Evolutionary conservation across 2,888 invertebrate genomes (phyloP).

Genomic region (Actias luna): DNA sequence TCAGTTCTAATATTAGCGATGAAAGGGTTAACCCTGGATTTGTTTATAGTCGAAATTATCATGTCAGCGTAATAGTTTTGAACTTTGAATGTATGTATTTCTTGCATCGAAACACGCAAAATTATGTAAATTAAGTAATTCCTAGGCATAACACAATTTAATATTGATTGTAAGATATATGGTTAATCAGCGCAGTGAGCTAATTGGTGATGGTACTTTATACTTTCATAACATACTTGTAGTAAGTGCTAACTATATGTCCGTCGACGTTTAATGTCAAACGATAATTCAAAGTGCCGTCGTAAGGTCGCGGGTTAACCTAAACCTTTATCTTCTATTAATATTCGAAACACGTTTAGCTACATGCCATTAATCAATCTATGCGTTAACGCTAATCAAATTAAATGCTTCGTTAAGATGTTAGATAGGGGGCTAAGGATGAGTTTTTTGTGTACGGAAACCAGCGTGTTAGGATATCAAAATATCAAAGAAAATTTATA

Average conservation of each 20-base stretch:
- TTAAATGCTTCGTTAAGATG: constrained; percentile 60
- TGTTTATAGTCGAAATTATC: no score
- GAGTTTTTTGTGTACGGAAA: constrained; percentile 9
- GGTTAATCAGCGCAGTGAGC: background rate
- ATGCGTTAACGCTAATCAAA: constrained; percentile 49
- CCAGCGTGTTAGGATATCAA: constrained; percentile 10
- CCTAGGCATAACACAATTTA: background rate
- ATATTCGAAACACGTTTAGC: constrained; percentile 33
- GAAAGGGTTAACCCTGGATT: no score
- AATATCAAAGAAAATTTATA: background rate
- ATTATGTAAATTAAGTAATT: background rate
- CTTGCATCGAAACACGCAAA: no score
- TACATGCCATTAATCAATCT: constrained; percentile 50
- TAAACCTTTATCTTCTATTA: constrained; percentile 50
- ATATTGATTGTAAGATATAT: background rate
- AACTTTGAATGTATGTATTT: no score
- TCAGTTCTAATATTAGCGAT: no score
- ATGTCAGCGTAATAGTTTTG: no score
- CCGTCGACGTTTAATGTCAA: constrained; percentile 17
- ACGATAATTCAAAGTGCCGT: constrained; percentile 24
- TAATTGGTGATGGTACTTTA: constrained; percentile 2
- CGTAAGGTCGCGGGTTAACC: constrained; percentile 56
- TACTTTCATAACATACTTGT: constrained; percentile 11
- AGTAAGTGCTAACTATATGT: constrained; percentile 10
- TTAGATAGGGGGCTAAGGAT: constrained; percentile 31